Evolutionary conservation across 2,888 invertebrate species (phyloP).

Genomic region (Tetropium fuscum): DNA sequence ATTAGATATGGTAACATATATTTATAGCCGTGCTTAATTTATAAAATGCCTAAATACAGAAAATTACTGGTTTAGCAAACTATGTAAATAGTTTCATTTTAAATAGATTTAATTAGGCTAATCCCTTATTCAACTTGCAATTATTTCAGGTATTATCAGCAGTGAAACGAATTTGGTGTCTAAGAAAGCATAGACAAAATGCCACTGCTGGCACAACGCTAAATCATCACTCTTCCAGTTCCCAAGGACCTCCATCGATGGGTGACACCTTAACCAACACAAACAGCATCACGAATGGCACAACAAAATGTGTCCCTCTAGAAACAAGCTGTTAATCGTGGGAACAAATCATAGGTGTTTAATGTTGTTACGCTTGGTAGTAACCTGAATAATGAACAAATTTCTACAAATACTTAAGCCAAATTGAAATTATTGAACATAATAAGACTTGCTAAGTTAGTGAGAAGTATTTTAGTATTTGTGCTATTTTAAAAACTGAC

Average conservation of each 20-base stretch:
- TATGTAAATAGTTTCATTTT: no score
- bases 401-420: background rate
- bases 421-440: background rate
- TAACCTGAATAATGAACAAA: background rate
- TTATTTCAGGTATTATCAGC: conserved; percentile 72
- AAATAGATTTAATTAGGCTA: no score
- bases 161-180: conserved; percentile 74
- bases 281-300: conserved; percentile 75
- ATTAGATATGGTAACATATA: no score
- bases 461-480: conserved; percentile 16
- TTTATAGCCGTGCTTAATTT: no score
- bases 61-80: no score
- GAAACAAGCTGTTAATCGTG: conserved; percentile 68
- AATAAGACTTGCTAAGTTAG: conserved; percentile 3
- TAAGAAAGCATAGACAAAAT: conserved; percentile 64
- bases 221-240: conserved; percentile 80
- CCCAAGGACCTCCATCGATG: conserved; percentile 85
- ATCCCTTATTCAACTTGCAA: no score
- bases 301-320: conserved; percentile 66
- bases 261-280: conserved; percentile 80
- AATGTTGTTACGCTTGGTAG: conserved; percentile 1
- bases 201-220: conserved; percentile 73
- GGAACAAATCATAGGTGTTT: background rate
- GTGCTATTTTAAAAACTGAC: conserved; percentile 7
- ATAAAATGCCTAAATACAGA: no score